A percentile compares a stretch with the other conserved stretches of the same genome.
These are phyloP conservation scores for Darevskia mixta DNA, from an alignment of 2,797 vertebrate species.

Conservation along the genomic window DNA sequence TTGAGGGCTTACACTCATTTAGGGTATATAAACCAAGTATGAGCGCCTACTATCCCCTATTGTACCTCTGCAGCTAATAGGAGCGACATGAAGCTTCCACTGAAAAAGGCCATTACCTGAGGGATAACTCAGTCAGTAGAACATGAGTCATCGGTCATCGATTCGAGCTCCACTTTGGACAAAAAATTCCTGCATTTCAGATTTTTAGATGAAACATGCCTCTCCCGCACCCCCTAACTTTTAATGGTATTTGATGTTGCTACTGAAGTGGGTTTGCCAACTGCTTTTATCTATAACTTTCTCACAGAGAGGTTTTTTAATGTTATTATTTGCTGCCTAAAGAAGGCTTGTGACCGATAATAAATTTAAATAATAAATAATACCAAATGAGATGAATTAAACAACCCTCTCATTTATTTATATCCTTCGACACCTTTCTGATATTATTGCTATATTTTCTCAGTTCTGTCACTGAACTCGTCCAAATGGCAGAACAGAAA, in stretches of 20 bases:
- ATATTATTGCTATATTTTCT: not conserved
- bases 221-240: not conserved
- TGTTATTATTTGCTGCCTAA: not conserved
- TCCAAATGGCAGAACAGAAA: not conserved
- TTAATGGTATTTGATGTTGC: not conserved
- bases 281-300: not conserved
- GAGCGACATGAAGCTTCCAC: not conserved
- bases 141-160: no score
- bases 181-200: no score
- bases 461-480: not conserved
- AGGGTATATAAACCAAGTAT: not conserved
- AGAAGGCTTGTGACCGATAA: not conserved
- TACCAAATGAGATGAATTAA: not conserved
- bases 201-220: not conserved
- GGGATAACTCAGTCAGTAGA: no score
- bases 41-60: not conserved
- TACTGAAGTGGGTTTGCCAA: not conserved
- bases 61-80: not conserved
- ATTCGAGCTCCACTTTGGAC: no score
- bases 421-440: not conserved
- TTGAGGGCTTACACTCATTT: not conserved
- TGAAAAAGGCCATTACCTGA: not conserved
- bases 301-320: not conserved
- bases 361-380: not conserved
- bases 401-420: not conserved